A percentile compares a stretch with the other conserved stretches of the same genome.
These are phyloP conservation scores for Schizaphis graminum DNA, from an alignment of 2,888 invertebrate genomes.

Conservation along the genomic window DNA sequence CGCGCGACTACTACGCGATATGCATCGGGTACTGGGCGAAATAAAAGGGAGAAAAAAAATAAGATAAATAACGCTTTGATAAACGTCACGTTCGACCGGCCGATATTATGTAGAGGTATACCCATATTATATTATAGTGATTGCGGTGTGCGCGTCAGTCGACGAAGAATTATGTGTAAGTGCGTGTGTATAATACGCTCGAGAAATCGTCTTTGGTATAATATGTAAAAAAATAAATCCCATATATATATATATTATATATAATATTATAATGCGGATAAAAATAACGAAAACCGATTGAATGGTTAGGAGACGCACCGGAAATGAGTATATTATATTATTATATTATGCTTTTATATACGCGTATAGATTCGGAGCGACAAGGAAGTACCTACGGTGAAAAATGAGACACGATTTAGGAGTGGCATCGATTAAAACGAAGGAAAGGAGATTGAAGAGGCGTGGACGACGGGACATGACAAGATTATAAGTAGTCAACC, in stretches of 20 bases:
- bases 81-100: slow-evolving; percentile 57
- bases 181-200: not conserved
- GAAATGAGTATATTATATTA: slow-evolving; percentile 49
- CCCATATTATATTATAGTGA: slow-evolving; percentile 20
- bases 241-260: not conserved
- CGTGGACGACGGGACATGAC: slow-evolving; percentile 55
- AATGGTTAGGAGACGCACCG: slow-evolving; percentile 36
- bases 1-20: slow-evolving; percentile 55
- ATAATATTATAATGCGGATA: slow-evolving; percentile 5
- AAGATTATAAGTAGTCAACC: slow-evolving; percentile 55
- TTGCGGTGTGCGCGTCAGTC: not conserved
- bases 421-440: slow-evolving; percentile 63
- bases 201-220: not conserved
- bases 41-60: slow-evolving; percentile 31
- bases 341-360: not conserved
- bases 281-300: slow-evolving; percentile 38
- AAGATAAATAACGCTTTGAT: slow-evolving; percentile 65
- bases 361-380: not conserved
- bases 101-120: slow-evolving; percentile 41
- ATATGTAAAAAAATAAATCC: not conserved
- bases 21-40: slow-evolving; percentile 53
- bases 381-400: slow-evolving; percentile 32
- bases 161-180: slow-evolving; percentile 15
- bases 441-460: slow-evolving; percentile 57
- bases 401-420: slow-evolving; percentile 53